These are phyloP conservation scores for Drosophila repletoides DNA, from an alignment of 1,140 invertebrate genomes.

Conservation along the genomic window DNA sequence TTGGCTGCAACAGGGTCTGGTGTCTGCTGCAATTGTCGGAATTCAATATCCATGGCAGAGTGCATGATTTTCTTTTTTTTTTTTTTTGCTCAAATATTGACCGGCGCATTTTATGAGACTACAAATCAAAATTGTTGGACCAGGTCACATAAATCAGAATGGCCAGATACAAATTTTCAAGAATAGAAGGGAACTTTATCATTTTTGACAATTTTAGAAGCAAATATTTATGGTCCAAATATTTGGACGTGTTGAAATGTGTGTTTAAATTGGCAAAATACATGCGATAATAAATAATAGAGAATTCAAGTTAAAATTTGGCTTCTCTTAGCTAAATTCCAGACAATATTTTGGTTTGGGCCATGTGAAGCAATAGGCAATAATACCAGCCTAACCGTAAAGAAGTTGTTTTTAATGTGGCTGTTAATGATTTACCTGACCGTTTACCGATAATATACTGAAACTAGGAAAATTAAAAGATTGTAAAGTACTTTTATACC, in stretches of 20 bases:
- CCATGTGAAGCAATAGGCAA: conserved; percentile 56
- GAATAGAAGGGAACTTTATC: neutral
- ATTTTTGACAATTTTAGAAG: neutral
- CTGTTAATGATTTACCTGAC: too few species aligned
- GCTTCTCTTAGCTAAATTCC: conserved; percentile 22
- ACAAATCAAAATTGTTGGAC: conserved; percentile 31
- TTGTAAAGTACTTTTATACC: too few species aligned
- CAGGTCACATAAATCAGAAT: conserved; percentile 17
- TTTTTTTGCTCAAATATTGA: conserved; percentile 2
- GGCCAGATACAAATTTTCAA: conserved; percentile 1
- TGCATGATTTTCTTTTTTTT: conserved; percentile 14
- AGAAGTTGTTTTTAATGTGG: too few species aligned
- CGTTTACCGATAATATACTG: too few species aligned
- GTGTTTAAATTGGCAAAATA: too few species aligned
- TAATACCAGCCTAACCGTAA: too few species aligned
- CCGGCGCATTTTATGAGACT: conserved; percentile 23
- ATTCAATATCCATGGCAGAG: conserved; percentile 52
- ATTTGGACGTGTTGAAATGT: conserved; percentile 14
- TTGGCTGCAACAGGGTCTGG: conserved; percentile 40
- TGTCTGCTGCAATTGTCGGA: conserved; percentile 34
- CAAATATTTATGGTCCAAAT: conserved; percentile 34
- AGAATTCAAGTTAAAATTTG: conserved; percentile 60
- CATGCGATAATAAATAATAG: conserved; percentile 49
- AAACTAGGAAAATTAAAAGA: too few species aligned
- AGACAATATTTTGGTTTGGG: conserved; percentile 35